Evolutionary conservation across 2,888 invertebrate species (phyloP), one percentile per base, ranked within the genome.

Genomic region (Xestoiulus laeticollis): DNA sequence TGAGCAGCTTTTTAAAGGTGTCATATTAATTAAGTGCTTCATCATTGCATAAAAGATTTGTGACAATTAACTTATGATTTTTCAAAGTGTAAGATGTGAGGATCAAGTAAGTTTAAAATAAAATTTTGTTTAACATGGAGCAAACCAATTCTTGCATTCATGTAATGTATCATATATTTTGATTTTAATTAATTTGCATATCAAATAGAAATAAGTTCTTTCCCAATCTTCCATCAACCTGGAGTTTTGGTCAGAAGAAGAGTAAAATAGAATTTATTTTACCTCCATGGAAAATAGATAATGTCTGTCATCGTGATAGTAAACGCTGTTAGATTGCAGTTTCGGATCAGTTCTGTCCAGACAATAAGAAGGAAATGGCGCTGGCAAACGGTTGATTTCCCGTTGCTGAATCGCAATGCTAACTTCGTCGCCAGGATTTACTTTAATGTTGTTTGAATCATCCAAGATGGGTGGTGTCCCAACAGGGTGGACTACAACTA

Each of bases 381-480:
- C 59, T n/a, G 88, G 88, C 14, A 88, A 38, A 22, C 88, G 48
- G 8, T 85, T 84, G 22, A 88, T 88, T 85, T 88, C 88, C 33
- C 88, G 26, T 59, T 88, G 88, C 14, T 78, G 88, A 16, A 88
- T 85, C 16, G 88, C 88, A 38, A 88, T 85, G 68, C 53, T 88
- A 16, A 88, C 88, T 53, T 88, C 88, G 38, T 88, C 88, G 19
- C 88, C 88, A 8, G 85, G 85, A 43, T 88, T 59, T 1, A 88
- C 33, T 44, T 88, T 88, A 22, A 88, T 88, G 68, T 88, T 88
- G 43, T 88, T 88, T 33, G 88, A 88, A n/a, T 88, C 88, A n/a
- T 88, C 88, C 16, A 88, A 26, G 10, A 88, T 88, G 19, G 88
- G 88, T 0, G 88, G 85, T 19, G 88, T 88, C 26, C 88, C 88